These are phyloP conservation scores for Cylloceria caligata DNA, from an alignment of 2,888 invertebrate genomes.

Conservation along the genomic window DNA sequence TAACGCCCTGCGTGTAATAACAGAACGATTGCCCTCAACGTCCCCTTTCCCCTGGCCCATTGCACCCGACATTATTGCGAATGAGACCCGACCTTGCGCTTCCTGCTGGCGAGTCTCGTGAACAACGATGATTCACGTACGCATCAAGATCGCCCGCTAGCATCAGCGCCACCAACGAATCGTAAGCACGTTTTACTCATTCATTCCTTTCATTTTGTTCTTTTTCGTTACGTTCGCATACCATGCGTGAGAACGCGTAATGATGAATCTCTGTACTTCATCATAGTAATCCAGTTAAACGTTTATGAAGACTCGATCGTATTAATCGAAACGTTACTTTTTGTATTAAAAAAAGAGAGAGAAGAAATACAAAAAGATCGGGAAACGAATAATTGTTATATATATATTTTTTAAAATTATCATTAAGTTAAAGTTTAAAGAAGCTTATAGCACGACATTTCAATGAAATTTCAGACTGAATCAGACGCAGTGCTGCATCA, in stretches of 20 bases:
- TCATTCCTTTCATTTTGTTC: slow-evolving; percentile 18
- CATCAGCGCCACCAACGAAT: slow-evolving; percentile 29
- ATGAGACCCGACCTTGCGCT: slow-evolving; percentile 65
- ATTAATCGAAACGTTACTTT: no score
- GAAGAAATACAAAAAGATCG: no score
- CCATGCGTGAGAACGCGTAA: neutral
- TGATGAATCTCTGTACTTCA: neutral
- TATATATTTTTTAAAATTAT: no score
- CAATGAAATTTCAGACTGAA: neutral
- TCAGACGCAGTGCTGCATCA: neutral
- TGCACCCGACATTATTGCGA: slow-evolving; percentile 57
- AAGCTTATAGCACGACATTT: neutral
- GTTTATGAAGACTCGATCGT: no score
- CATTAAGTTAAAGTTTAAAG: neutral
- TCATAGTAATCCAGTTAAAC: neutral
- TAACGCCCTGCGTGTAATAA: slow-evolving; percentile 51
- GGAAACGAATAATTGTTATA: no score
- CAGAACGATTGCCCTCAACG: slow-evolving; percentile 13
- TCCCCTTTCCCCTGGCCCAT: slow-evolving; percentile 1
- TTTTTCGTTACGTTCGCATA: neutral
- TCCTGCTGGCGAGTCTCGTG: slow-evolving; percentile 55
- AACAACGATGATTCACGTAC: slow-evolving; percentile 57
- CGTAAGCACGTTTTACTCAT: slow-evolving; percentile 54
- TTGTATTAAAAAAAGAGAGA: neutral
- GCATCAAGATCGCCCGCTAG: slow-evolving; percentile 28